phyloP scores from a whole-genome alignment of 1,140 invertebrate species.

The Heterodera carotae region DNA sequence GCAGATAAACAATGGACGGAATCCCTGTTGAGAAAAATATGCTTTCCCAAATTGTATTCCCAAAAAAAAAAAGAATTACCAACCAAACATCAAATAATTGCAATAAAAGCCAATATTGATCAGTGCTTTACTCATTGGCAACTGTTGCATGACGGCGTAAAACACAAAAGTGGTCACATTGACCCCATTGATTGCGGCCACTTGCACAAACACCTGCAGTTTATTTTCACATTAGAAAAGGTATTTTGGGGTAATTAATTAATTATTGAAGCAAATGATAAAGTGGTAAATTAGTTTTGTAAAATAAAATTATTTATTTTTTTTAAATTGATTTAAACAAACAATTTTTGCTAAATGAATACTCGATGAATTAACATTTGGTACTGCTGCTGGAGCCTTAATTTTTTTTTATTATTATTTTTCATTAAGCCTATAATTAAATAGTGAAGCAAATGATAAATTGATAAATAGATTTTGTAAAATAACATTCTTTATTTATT shows the following conservation, averaged over 20 bases:
- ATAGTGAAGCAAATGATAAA: too few species aligned
- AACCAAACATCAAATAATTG: slow-evolving; percentile 27
- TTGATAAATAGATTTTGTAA: too few species aligned
- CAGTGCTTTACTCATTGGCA: slow-evolving; percentile 18
- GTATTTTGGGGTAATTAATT: too few species aligned
- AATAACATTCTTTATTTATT: too few species aligned
- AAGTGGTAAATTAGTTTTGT: too few species aligned
- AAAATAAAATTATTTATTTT: too few species aligned
- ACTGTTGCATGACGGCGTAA: slow-evolving; percentile 19
- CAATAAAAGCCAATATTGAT: slow-evolving; percentile 19
- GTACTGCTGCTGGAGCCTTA: not conserved
- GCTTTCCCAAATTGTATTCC: too few species aligned
- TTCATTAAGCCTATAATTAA: not conserved
- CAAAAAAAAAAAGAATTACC: not conserved
- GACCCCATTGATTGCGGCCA: slow-evolving; percentile 16
- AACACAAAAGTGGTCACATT: slow-evolving; percentile 8
- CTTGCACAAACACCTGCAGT: slow-evolving; percentile 23
- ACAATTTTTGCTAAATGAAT: too few species aligned
- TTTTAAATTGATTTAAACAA: too few species aligned
- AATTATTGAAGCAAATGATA: too few species aligned
- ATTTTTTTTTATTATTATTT: too few species aligned
- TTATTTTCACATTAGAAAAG: not conserved
- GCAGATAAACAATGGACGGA: slow-evolving; percentile 20
- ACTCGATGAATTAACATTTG: not conserved
- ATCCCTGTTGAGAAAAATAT: not conserved